These are phyloP conservation scores for Karalla daura DNA, from an alignment of 2,797 vertebrate genomes.

Conservation along the genomic window DNA sequence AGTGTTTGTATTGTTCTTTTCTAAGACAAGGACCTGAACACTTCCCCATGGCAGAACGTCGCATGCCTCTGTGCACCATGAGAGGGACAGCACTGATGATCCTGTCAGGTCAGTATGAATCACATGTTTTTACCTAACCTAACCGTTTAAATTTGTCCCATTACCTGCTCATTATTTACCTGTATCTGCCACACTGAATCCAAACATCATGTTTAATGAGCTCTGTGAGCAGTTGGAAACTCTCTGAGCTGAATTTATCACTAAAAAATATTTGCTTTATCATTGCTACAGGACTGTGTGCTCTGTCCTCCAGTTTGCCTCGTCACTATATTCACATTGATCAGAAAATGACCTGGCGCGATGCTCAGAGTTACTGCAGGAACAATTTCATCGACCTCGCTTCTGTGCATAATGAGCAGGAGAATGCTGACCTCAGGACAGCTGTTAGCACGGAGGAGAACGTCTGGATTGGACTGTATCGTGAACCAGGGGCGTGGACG, in stretches of 20 bases:
- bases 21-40: too few relatives aligned
- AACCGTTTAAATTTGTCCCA: too few relatives aligned
- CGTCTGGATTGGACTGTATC: neutral
- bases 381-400: neutral
- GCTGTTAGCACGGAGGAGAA: rapidly evolving
- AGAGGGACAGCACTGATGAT: neutral
- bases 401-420: neutral
- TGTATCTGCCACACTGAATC: too few relatives aligned
- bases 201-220: too few relatives aligned
- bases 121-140: neutral
- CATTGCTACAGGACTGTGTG: neutral
- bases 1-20: too few relatives aligned
- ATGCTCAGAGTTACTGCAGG: conserved; percentile 20
- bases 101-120: neutral
- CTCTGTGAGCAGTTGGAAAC: too few relatives aligned
- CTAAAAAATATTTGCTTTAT: neutral
- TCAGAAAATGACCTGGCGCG: neutral
- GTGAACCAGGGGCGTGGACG: neutral
- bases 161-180: too few relatives aligned
- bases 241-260: too few relatives aligned
- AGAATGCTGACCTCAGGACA: neutral
- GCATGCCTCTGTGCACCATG: neutral
- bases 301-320: neutral
- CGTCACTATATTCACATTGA: neutral
- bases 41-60: too few relatives aligned